Conservation (phyloP, 2,888 invertebrate genomes). For the Nesidiocoris tenuis region DNA sequence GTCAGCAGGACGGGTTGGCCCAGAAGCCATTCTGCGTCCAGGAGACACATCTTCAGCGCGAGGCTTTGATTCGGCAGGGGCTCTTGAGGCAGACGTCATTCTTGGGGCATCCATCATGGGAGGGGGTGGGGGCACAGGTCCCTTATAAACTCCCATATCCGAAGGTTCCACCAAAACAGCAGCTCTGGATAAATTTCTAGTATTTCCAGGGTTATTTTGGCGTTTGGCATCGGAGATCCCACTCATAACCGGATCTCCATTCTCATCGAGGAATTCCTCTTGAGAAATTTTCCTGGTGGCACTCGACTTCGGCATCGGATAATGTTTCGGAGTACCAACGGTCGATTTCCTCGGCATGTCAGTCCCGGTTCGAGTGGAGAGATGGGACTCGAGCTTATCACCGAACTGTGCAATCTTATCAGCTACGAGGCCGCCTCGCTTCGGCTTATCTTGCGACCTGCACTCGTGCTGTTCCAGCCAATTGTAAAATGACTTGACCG, state of each 20-base stretch:
- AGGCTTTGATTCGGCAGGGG: too few species aligned
- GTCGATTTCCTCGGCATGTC: not conserved
- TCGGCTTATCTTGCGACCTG: slow-evolving; percentile 11
- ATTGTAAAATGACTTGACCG: slow-evolving; percentile 34
- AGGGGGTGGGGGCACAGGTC: not conserved
- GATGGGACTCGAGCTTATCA: slow-evolving; percentile 25
- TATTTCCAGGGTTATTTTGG: not conserved
- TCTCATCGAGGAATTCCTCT: not conserved
- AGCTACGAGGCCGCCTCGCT: slow-evolving; percentile 10
- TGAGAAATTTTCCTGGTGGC: not conserved
- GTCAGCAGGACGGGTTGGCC: not conserved
- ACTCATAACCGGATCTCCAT: not conserved
- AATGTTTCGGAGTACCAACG: not conserved
- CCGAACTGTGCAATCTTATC: slow-evolving; percentile 37
- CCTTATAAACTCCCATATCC: too few species aligned
- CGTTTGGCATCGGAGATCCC: not conserved
- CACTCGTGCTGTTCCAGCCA: slow-evolving; percentile 36
- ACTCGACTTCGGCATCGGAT: slow-evolving; percentile 3
- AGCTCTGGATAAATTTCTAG: too few species aligned
- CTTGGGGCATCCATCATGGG: not conserved
- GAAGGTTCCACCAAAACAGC: too few species aligned
- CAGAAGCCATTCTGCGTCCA: not conserved
- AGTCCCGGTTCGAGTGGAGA: not conserved
- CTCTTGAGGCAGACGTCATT: too few species aligned
- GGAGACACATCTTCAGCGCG: not conserved